phyloP scores from a whole-genome alignment of 2,113 vertebrate species.

The Romanogobio albipinnatus region DNA sequence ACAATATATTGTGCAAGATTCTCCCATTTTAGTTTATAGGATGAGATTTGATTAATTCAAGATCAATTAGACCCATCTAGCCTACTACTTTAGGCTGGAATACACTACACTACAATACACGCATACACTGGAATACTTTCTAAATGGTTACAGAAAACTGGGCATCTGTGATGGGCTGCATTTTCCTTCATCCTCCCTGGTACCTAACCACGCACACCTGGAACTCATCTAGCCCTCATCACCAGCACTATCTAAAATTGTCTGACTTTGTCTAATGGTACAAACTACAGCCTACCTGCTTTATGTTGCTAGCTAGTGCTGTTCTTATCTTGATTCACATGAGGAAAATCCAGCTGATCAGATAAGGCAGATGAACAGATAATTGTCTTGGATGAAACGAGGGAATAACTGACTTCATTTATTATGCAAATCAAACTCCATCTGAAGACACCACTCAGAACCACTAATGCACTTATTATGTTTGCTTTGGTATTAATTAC shows the following conservation, averaged over 20 bases:
- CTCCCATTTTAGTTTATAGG: neutral
- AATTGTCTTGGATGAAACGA: neutral
- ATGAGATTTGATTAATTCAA: neutral
- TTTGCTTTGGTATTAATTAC: constrained; percentile 18
- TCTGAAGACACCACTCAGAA: constrained; percentile 6
- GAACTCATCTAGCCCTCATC: too few relatives aligned
- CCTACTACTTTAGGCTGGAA: too few relatives aligned
- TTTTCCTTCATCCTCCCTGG: too few relatives aligned
- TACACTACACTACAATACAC: too few relatives aligned
- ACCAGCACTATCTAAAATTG: too few relatives aligned
- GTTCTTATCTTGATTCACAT: neutral
- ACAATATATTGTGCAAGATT: neutral
- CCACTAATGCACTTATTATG: neutral
- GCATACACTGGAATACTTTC: too few relatives aligned
- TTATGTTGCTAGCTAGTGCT: too few relatives aligned
- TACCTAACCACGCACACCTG: too few relatives aligned
- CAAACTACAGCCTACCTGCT: too few relatives aligned
- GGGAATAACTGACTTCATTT: constrained; percentile 11
- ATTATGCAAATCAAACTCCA: constrained; percentile 20
- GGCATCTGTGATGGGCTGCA: too few relatives aligned
- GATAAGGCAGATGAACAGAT: constrained; percentile 5
- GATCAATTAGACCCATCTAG: constrained; percentile 27
- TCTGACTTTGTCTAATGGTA: too few relatives aligned
- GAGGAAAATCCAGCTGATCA: neutral
- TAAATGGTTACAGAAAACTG: too few relatives aligned